These are phyloP conservation scores for Zonitis immaculata DNA, from an alignment of 2,888 invertebrate species.

Conservation along the genomic window DNA sequence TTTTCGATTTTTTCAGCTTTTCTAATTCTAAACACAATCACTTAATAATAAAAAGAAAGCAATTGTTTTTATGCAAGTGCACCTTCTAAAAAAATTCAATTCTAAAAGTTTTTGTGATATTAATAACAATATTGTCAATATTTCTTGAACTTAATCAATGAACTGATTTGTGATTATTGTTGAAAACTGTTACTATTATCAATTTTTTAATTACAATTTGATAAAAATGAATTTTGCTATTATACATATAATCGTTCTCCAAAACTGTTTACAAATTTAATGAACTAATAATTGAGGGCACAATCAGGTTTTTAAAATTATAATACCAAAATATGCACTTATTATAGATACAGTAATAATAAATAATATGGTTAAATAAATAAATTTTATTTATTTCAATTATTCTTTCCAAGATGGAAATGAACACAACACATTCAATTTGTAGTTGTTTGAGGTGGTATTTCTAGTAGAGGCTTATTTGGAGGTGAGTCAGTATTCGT, in stretches of 20 bases:
- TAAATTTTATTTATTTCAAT: not conserved
- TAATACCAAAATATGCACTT: not conserved
- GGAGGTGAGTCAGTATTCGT: constrained; percentile 5
- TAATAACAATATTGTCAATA: constrained; percentile 4
- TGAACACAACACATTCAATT: not conserved
- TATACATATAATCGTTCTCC: not conserved
- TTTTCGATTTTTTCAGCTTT: no score
- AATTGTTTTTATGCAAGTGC: constrained; percentile 42
- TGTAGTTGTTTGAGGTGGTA: constrained; percentile 1
- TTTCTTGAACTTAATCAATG: not conserved
- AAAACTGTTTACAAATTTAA: not conserved
- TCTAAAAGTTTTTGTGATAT: constrained; percentile 48
- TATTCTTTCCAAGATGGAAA: not conserved
- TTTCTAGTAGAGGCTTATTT: constrained; percentile 3
- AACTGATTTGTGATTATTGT: not conserved
- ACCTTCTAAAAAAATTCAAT: constrained; percentile 44
- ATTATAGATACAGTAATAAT: not conserved
- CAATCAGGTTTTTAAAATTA: not conserved
- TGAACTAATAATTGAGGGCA: not conserved
- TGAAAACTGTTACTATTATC: not conserved
- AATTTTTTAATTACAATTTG: not conserved
- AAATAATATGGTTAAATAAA: not conserved
- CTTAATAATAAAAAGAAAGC: not conserved
- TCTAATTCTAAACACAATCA: not conserved
- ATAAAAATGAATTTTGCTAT: not conserved